Conservation (phyloP, 2,888 invertebrate genomes). For the Drosophila putrida region DNA sequence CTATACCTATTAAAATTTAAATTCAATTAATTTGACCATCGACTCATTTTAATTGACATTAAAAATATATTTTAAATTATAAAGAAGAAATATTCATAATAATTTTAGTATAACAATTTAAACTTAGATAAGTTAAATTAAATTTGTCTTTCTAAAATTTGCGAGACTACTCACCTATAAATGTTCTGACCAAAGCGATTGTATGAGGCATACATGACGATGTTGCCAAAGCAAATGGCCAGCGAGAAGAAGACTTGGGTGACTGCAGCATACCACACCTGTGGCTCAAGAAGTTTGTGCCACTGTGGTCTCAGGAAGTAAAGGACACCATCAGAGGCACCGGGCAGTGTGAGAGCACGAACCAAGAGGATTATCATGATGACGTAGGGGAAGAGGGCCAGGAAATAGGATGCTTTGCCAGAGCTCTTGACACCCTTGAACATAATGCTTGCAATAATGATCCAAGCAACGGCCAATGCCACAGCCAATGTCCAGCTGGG, state of each 20-base stretch:
- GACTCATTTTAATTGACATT: no score
- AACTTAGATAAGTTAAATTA: no score
- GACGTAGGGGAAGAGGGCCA: constrained; percentile 89
- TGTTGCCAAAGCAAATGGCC: constrained; percentile 88
- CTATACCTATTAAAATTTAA: no score
- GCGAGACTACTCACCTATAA: constrained; percentile 84
- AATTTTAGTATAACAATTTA: no score
- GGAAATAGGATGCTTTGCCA: constrained; percentile 89
- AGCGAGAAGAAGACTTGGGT: constrained; percentile 89
- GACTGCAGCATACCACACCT: constrained; percentile 89
- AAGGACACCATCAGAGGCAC: constrained; percentile 88
- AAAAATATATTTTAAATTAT: no score
- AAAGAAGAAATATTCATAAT: no score
- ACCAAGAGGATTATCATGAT: constrained; percentile 88
- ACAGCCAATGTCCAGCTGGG: constrained; percentile 87
- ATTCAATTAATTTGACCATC: no score
- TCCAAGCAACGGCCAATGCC: constrained; percentile 87
- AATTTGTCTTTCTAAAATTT: no score
- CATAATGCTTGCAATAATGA: constrained; percentile 86
- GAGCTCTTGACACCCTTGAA: constrained; percentile 87
- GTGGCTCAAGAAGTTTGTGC: constrained; percentile 85
- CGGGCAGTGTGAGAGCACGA: constrained; percentile 87
- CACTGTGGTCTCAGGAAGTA: constrained; percentile 89
- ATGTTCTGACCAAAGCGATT: constrained; percentile 88
- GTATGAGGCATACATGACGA: constrained; percentile 88